phyloP scores from a whole-genome alignment of 2,113 vertebrate species.

The Malurus alboscapulatus region DNA sequence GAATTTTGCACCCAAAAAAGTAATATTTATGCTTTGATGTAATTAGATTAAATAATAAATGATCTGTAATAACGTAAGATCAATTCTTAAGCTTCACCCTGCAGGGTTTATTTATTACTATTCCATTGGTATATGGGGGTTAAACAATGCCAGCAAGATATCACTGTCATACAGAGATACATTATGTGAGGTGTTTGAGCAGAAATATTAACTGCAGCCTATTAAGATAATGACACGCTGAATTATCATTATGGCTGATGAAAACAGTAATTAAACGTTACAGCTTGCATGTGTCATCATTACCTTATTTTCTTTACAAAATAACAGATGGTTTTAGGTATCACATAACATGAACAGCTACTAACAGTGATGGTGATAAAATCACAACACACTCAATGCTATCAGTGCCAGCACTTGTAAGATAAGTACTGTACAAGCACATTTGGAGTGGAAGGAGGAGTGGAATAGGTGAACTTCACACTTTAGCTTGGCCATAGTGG shows the following conservation, averaged over 20 bases:
- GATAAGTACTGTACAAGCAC: not conserved
- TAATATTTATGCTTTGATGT: not conserved
- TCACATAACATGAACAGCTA: not conserved
- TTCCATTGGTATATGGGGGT: not conserved
- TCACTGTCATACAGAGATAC: not conserved
- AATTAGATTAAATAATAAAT: not conserved
- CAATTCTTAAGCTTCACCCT: not conserved
- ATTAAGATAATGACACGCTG: not conserved
- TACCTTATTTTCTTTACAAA: conserved; percentile 21
- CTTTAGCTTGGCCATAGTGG: not conserved
- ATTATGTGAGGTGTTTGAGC: not conserved
- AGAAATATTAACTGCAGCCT: not conserved
- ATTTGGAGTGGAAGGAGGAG: not conserved
- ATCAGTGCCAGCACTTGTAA: not conserved
- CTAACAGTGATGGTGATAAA: not conserved
- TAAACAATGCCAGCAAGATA: not conserved
- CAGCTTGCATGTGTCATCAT: not conserved
- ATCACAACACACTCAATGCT: not conserved
- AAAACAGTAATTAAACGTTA: conserved; percentile 34
- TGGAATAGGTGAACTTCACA: not conserved
- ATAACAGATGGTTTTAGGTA: conserved; percentile 16
- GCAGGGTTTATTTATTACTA: not conserved
- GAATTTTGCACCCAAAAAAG: not conserved
- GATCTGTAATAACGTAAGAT: not conserved
- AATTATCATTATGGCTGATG: conserved; percentile 8